Evolutionary conservation across 2,113 vertebrate genomes (phyloP), one percentile per base, ranked within the genome.

Genomic region (Leiothrix lutea): DNA sequence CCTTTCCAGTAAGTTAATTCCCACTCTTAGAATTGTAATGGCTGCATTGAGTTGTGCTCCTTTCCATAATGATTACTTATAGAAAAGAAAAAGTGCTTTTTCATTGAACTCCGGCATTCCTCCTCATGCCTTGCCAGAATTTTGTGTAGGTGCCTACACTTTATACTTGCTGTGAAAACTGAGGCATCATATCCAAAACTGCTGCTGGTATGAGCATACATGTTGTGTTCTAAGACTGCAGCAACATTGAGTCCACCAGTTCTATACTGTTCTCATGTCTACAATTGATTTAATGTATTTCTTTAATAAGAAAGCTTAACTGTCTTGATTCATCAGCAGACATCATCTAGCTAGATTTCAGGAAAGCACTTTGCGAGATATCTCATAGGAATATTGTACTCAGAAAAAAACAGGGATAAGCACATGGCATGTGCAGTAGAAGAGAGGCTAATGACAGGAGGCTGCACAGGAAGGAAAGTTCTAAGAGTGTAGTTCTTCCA

Each of bases 1-100:
- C 62, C 94, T 83, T 94, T 95, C 85, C 79, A 90, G 75, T 92
- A 92, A 91, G 84, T 92, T 94, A 75, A 91, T 95, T 96, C 74
- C 78, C 33, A 65, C 62, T 93, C 70, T 80, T 91, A 81, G 51
- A 54, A 79, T 65, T 91, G 85, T 92, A 90, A 79, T 77, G 74
- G 44, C 45, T 94, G 71, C 81, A 67, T 12, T 90, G 64, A 96
- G 74, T 78, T 95, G 54, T 87, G 81, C n/a, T 92, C 24, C 38
- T 11, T 47, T 89, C 80, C 38, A 19, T 90, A 80, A 85, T 70
- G 66, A 80, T 80, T 66, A 80, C 66, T 90, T 91, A 74, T 19
- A 74, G 44, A 88, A 80, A 86, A 91, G 42, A 88, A 94, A 80
- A 93, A 87, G 23, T 87, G 45, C 20, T 58, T 88, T 91, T 92